A percentile compares a stretch with the other conserved stretches of the same genome.
Evolutionary conservation across 2,113 vertebrate genomes (phyloP).

Genomic region (Cepphus grylle): DNA sequence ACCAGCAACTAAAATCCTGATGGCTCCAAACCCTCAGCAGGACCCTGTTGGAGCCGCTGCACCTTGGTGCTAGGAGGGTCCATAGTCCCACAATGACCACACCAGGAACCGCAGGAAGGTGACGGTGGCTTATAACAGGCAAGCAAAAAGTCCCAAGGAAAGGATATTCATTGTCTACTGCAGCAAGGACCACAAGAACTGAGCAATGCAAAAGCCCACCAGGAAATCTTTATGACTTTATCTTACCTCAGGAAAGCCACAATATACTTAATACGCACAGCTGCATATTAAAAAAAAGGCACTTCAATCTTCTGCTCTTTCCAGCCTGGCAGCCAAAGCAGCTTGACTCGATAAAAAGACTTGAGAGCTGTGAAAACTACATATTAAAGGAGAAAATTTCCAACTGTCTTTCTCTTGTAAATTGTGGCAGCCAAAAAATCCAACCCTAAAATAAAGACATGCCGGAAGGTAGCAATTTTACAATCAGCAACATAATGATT

Average conservation of each 20-base stretch:
- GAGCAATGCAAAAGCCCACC: neutral
- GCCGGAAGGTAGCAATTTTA: slow-evolving; percentile 62
- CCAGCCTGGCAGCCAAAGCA: slow-evolving; percentile 39
- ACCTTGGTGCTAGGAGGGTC: neutral
- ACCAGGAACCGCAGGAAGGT: neutral
- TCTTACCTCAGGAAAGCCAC: neutral
- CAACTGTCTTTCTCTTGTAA: slow-evolving; percentile 27
- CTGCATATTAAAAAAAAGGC: neutral
- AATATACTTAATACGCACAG: neutral
- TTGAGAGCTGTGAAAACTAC: slow-evolving; percentile 37
- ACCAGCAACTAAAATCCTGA: neutral
- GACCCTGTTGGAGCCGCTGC: neutral
- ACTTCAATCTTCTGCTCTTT: slow-evolving; percentile 21
- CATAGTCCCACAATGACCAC: accelerated
- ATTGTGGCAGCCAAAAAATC: slow-evolving; percentile 49
- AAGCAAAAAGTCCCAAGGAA: neutral
- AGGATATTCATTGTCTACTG: neutral
- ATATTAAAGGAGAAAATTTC: slow-evolving; percentile 32
- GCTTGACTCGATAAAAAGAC: slow-evolving; percentile 33
- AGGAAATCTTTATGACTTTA: slow-evolving; percentile 2
- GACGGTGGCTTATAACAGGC: neutral
- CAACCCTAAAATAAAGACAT: slow-evolving; percentile 45
- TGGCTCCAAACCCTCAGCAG: neutral
- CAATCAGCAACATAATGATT: slow-evolving; percentile 50
- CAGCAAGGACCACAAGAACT: neutral